These are phyloP conservation scores for Caenorhabditis japonica DNA, from an alignment of 2,888 invertebrate genomes.

Conservation along the genomic window DNA sequence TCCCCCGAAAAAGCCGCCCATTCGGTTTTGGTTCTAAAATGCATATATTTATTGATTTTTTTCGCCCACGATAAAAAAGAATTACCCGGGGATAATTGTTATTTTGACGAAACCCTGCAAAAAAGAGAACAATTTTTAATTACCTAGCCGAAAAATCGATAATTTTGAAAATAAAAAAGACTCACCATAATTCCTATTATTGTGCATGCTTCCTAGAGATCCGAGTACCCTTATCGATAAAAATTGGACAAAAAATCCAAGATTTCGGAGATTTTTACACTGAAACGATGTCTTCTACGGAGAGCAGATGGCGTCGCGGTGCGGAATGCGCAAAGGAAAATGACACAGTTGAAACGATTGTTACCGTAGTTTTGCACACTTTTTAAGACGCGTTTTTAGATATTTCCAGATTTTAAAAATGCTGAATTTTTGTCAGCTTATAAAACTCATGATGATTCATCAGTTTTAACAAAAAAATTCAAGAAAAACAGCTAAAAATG, in stretches of 20 bases:
- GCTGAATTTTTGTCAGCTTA: not conserved
- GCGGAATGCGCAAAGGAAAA: constrained; percentile 15
- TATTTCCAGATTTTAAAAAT: not conserved
- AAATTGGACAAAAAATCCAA: not conserved
- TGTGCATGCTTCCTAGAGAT: constrained; percentile 20
- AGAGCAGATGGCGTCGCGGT: not conserved
- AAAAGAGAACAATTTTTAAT: not conserved
- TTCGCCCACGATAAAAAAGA: too few relatives aligned
- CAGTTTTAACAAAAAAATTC: not conserved
- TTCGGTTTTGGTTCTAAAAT: too few relatives aligned
- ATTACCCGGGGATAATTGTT: too few relatives aligned
- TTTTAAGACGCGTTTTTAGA: constrained; percentile 1
- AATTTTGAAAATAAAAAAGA: too few relatives aligned
- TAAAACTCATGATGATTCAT: not conserved
- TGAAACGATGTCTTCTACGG: too few relatives aligned
- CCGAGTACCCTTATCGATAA: too few relatives aligned
- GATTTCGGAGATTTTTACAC: too few relatives aligned
- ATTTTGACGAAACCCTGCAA: constrained; percentile 23
- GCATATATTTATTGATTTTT: too few relatives aligned
- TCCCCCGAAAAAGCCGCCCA: too few relatives aligned
- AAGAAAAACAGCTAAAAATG: not conserved
- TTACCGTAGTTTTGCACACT: constrained; percentile 19
- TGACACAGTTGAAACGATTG: constrained; percentile 46
- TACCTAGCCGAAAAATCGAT: not conserved
- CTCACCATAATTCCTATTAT: constrained; percentile 28